Evolutionary conservation across 2,113 vertebrate species (phyloP).

Genomic region (Pachypanchax playfairii): DNA sequence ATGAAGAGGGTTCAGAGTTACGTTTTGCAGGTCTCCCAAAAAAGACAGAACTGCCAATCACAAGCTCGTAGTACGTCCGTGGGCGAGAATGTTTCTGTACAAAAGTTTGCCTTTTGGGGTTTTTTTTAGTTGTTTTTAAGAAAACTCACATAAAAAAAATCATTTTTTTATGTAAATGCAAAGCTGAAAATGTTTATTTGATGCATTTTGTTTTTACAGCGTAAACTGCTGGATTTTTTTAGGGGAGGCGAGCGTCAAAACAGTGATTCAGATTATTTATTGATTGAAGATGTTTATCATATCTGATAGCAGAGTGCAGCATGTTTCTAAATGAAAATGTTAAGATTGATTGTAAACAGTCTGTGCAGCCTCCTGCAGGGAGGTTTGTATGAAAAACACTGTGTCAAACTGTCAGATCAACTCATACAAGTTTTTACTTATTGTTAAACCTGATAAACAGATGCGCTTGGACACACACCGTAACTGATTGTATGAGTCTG

Average conservation of each 20-base stretch:
- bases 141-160: too few species aligned
- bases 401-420: constrained; percentile 47
- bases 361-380: not conserved
- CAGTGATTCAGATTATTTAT: not conserved
- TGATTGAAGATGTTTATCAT: constrained; percentile 11
- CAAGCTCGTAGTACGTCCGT: constrained; percentile 7
- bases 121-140: too few species aligned
- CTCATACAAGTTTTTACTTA: constrained; percentile 34
- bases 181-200: too few species aligned
- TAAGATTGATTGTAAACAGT: constrained; percentile 32
- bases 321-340: constrained; percentile 26
- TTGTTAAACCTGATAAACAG: constrained; percentile 25
- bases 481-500: constrained; percentile 4
- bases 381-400: constrained; percentile 26
- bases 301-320: constrained; percentile 11
- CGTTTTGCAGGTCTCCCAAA: constrained; percentile 60
- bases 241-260: not conserved
- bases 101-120: not conserved
- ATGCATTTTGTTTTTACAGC: not conserved
- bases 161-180: too few species aligned
- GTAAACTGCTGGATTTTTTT: not conserved
- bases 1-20: constrained; percentile 65
- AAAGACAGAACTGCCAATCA: constrained; percentile 46
- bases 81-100: not conserved
- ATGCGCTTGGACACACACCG: constrained; percentile 4